phyloP scores from a whole-genome alignment of 2,113 vertebrate genomes.

The Psittacus erithacus region DNA sequence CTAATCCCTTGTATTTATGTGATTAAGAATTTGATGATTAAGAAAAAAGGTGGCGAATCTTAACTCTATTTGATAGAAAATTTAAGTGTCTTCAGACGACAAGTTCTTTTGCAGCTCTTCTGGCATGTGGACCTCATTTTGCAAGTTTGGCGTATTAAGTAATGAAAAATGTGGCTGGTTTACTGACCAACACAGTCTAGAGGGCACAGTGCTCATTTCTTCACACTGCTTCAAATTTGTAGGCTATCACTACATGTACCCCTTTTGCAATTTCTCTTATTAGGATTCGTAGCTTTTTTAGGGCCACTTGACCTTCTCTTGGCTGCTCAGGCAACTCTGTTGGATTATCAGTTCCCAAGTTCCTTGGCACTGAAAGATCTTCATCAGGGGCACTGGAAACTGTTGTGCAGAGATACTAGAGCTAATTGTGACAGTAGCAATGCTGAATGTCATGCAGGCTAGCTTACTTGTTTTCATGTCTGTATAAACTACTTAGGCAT shows the following conservation, averaged over 20 bases:
- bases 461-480: neutral
- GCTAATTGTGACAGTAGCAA: neutral
- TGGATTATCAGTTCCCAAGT: slow-evolving; percentile 10
- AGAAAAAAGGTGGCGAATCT: neutral
- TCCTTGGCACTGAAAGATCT: neutral
- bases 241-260: neutral
- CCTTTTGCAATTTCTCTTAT: neutral
- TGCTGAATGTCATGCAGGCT: neutral
- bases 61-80: neutral
- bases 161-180: neutral
- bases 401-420: neutral
- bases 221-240: neutral
- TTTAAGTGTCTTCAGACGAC: neutral
- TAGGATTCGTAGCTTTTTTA: neutral
- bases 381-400: neutral
- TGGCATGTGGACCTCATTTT: neutral
- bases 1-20: neutral
- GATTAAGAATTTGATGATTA: neutral
- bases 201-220: neutral
- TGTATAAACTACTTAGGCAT: neutral
- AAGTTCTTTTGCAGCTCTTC: neutral
- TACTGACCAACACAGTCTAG: neutral
- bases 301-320: neutral
- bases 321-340: neutral
- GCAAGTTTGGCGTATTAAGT: neutral